Evolutionary conservation across 2,888 invertebrate species (phyloP), one percentile per base, ranked within the genome.

Genomic region (Panzeria rudis): DNA sequence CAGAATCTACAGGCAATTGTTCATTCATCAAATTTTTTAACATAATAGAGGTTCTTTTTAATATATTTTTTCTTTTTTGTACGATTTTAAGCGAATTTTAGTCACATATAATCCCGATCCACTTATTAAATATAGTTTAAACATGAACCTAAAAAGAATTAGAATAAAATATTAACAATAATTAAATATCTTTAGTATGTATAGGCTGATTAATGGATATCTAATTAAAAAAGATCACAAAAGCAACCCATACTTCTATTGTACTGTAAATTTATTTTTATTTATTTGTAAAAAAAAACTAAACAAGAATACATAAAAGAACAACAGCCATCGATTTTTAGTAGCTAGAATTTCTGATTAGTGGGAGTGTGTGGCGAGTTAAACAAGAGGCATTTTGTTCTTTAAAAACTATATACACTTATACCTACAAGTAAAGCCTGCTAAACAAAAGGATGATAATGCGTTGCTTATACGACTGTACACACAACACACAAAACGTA

Each of bases 401-500:
- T 66, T 8, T 7, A 8, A n/a, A 64, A 54, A 52, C 47, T 13
- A 71, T 35, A 4, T 15, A 3, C 2, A 5, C 23, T 32, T 68
- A 0, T 38, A 69, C 3, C 13, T 23, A 54, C 4, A 35, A 47
- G n/a, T n/a, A 23, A 68, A 76, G 83, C 72, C 72, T 75, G 61
- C 54, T 71, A 80, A 84, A 71, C 75, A 79, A 76, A 77, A 66
- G 76, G 71, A 80, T 84, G 80, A 54, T 76, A 84, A 66, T 84
- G 84, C 84, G 80, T 84, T 84, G 52, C 75, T 86, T 75, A 86
- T 87, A 84, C 84, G 76, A 77, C 68, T 44, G 38, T 15, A n/a
- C 3, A 32, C 20, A 20, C 20, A 9, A 15, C 13, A 13, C n/a
- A 38, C 7, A 13, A 13, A 41, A 15, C 2, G 20, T 23, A 56